Conservation (phyloP, 2,113 vertebrate species). For the Nesogale talazaci region DNA sequence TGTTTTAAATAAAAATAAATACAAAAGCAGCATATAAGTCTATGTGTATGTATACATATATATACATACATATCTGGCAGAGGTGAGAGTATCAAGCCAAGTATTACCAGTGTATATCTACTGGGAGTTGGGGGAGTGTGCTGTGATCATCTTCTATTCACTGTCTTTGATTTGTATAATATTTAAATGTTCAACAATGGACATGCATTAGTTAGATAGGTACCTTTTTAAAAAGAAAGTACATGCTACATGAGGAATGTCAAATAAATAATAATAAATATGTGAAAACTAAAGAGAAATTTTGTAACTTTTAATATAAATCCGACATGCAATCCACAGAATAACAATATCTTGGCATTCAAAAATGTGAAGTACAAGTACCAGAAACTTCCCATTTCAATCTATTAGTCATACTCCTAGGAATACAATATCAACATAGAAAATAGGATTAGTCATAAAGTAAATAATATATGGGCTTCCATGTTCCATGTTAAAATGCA, state of each 20-base stretch:
- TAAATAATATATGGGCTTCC: conserved; percentile 28
- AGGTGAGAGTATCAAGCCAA: neutral
- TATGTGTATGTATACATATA: neutral
- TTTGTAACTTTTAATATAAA: conserved; percentile 45
- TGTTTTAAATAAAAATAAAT: conserved; percentile 26
- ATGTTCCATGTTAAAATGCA: neutral
- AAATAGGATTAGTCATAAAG: conserved; percentile 44
- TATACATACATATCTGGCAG: neutral
- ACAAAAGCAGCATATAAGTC: neutral
- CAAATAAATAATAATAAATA: conserved; percentile 46
- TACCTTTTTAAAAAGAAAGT: neutral
- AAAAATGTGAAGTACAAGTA: conserved; percentile 13
- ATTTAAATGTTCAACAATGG: neutral
- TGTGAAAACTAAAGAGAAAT: neutral
- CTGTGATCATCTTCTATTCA: neutral
- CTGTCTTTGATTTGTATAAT: neutral
- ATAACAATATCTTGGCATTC: conserved; percentile 25
- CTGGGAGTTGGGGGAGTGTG: accelerated
- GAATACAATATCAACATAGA: conserved; percentile 2
- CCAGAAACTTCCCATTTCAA: neutral
- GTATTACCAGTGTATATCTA: too few species aligned
- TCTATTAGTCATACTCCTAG: conserved; percentile 33
- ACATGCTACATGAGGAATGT: neutral
- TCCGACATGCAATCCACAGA: neutral
- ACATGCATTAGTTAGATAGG: neutral